phyloP scores from a whole-genome alignment of 1,140 invertebrate species.

The Trialeurodes vaporariorum region DNA sequence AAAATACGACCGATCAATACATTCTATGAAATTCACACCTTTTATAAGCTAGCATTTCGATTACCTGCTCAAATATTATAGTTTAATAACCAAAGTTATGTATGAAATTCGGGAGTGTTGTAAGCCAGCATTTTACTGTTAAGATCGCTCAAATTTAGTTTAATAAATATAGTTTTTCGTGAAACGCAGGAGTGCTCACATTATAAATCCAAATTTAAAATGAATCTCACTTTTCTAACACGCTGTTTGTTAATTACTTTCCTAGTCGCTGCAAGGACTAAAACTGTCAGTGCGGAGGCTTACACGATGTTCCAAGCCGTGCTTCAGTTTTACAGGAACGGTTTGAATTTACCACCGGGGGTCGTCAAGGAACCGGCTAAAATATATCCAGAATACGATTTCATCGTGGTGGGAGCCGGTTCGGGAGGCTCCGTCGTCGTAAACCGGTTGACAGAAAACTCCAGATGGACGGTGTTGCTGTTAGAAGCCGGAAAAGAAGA shows the following conservation, averaged over 20 bases:
- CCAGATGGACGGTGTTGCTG: slow-evolving; percentile 36
- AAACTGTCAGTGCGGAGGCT: not conserved
- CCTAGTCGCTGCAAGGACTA: not conserved
- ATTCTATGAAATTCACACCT: no score
- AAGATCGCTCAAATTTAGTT: no score
- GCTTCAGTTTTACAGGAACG: slow-evolving; percentile 4
- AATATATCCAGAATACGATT: slow-evolving; percentile 9
- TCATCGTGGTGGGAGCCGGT: slow-evolving; percentile 38
- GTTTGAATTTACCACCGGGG: not conserved
- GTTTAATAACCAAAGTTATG: no score
- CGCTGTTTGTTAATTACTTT: not conserved
- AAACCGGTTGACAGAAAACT: slow-evolving; percentile 39
- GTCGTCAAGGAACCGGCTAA: slow-evolving; percentile 4
- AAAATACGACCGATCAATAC: no score
- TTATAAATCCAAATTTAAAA: no score
- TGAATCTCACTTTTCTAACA: not conserved
- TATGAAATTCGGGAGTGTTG: no score
- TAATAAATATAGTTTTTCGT: no score
- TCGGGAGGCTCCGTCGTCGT: slow-evolving; percentile 43
- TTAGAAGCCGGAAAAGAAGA: slow-evolving; percentile 50
- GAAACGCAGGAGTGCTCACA: no score
- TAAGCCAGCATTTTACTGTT: no score
- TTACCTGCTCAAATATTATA: no score
- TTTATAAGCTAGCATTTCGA: no score
- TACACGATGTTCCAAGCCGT: slow-evolving; percentile 7